Evolutionary conservation across 1,140 invertebrate species (phyloP).

Genomic region (Procambarus virginalis): DNA sequence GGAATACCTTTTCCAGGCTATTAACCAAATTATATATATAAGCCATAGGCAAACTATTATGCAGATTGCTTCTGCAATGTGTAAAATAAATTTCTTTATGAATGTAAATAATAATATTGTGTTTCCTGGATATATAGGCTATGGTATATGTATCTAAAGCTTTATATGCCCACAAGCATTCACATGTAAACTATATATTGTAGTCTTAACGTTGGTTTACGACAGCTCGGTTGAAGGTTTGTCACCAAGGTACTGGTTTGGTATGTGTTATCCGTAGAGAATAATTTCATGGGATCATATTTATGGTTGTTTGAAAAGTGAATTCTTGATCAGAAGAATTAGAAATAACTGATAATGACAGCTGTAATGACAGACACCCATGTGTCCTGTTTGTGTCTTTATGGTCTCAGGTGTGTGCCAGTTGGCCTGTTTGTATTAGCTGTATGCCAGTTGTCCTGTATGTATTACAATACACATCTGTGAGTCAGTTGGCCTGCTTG

Average conservation of each 20-base stretch:
- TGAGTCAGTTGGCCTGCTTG: neutral
- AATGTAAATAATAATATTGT: conserved; percentile 37
- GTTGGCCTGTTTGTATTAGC: too few species aligned
- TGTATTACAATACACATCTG: neutral
- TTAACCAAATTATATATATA: conserved; percentile 28
- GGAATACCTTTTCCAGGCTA: neutral
- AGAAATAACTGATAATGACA: neutral
- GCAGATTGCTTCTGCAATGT: conserved; percentile 27
- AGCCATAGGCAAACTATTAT: conserved; percentile 30
- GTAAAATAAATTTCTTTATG: conserved; percentile 37
- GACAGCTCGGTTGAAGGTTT: conserved; percentile 5
- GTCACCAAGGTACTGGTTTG: conserved; percentile 5
- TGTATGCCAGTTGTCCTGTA: neutral
- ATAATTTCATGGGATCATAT: neutral
- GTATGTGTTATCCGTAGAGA: neutral
- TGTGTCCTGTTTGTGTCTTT: too few species aligned
- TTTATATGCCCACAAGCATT: conserved; percentile 18
- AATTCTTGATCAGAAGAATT: neutral
- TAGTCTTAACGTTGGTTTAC: neutral
- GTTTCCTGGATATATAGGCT: conserved; percentile 32
- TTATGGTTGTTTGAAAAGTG: neutral
- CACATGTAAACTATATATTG: conserved; percentile 36
- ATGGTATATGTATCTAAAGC: conserved; percentile 32
- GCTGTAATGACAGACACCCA: neutral
- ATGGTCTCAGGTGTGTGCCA: too few species aligned